Percentiles rank a stretch among this genome's conserved stretches.
Evolutionary conservation across 2,888 invertebrate species (phyloP).

Genomic region (Diplazon laetatorius): DNA sequence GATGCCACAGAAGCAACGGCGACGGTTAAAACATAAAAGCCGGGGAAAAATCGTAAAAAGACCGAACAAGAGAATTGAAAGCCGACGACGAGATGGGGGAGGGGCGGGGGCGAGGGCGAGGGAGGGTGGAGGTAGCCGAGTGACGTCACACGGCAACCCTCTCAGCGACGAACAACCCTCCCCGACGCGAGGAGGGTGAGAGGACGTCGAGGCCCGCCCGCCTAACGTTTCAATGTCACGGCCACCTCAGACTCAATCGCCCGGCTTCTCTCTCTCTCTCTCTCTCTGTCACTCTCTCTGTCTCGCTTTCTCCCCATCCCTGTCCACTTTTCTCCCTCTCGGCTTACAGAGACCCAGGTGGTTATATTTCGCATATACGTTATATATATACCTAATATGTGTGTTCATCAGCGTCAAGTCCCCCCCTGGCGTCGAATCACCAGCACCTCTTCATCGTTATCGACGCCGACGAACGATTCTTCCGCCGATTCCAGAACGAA

Average conservation of each 20-base stretch:
- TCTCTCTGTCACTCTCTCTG: constrained; percentile 28
- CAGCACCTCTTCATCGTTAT: not conserved
- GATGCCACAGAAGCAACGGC: not conserved
- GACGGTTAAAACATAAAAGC: not conserved
- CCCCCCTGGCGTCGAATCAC: constrained; percentile 3
- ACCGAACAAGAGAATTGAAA: constrained; percentile 65
- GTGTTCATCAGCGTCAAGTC: not conserved
- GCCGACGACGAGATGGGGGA: constrained; percentile 10
- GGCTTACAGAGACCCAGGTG: constrained; percentile 49
- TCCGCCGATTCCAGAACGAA: constrained; percentile 24
- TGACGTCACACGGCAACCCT: constrained; percentile 52
- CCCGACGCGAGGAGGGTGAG: constrained; percentile 40
- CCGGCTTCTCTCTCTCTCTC: constrained; percentile 29
- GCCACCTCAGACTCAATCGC: constrained; percentile 62
- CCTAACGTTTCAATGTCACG: constrained; percentile 65
- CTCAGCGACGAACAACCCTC: constrained; percentile 28
- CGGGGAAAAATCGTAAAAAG: constrained; percentile 14
- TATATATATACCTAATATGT: not conserved
- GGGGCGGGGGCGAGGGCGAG: no score
- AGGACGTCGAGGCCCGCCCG: constrained; percentile 51
- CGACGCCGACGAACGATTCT: constrained; percentile 8
- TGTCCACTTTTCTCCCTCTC: constrained; percentile 27
- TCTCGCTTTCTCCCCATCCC: constrained; percentile 35
- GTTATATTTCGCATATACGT: not conserved
- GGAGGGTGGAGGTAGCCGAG: no score